Base-by-base conservation (phyloP, 2,888 invertebrate species). In the Campopleginae sp. region DNA sequence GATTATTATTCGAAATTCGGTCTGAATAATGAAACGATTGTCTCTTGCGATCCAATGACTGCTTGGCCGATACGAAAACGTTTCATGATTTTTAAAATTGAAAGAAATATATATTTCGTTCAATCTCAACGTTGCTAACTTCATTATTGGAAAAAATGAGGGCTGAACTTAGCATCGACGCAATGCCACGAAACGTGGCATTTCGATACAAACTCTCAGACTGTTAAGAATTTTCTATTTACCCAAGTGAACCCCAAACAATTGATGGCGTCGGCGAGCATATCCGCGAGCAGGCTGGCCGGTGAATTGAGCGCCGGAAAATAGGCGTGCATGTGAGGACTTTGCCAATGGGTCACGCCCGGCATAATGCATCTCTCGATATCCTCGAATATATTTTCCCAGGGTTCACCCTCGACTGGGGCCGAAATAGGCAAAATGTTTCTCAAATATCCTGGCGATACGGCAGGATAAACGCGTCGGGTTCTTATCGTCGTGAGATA, bases 231-330 rank as follows among this genome's bases (percentile, higher is more conserved):
- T n/a, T n/a, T n/a, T 38, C 19, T 65, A 90, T 95, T 96, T 95
- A 98, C 99, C 99, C 99, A 99, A 12, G 99, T 99, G 91, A 99
- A 99, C 86, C 98, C 98, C 44, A 99, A 94, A 88, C 98, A 98
- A 92, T 98, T 98, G 87, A 99, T 97, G 1, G 98, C 98, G 92
- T 99, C 98, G 2, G 99, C 97, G 80, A 99, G 94, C 98, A 99
- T 99, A 89, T 99, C 99, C 0, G 98, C 99, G 92, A 99, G 95
- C 82, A 99, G 95, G 0, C 99, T 99, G 0, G 99, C 98, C 90
- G 97, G 98, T 19, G 98, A 98, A 90, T 98, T 99, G 74, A 99
- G 94, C 0, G 99, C 98, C 0, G 99, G 99, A 94, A 99, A 99
- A 93, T 99, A 99, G 0, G 98, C 99, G 93, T 99, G 99, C 99